Evolutionary conservation across 35 echinoderm and acorn worm species (phyloP), one percentile per base, ranked within the genome.

Genomic region (Strongylocentrotus purpuratus): DNA sequence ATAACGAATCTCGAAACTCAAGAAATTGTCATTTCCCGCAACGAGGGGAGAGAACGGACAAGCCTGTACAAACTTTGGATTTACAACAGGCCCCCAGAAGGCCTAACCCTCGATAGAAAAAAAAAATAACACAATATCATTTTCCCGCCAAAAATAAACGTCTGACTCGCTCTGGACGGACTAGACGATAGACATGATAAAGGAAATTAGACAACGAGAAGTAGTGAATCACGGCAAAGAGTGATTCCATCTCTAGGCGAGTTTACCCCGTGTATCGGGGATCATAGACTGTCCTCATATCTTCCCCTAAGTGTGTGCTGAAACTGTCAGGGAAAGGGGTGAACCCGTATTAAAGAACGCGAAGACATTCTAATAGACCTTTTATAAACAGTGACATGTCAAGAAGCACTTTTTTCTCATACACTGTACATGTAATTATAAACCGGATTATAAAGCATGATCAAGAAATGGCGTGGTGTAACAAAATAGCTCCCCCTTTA

Each of bases 161-260:
- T 78, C 65, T 78, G 65, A 78, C 65, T 78, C 65, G 65, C 25
- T 4, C 20, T 78, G 65, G 65, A 78, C 5, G 20, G 22, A 78
- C 65, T 22, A 78, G 65, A 78, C 65, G 65, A 78, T 22, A 78
- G 65, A 78, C 65, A 78, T 78, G 65, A 78, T 78, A 78, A n/a
- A 78, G 65, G 65, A 78, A 78, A 78, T 78, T 78, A 78, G 65
- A 28, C 20, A 78, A 41, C 65, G n/a, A 78, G 65, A 78, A 78
- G 65, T n/a, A 7, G 65, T 78, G 65, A 78, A 28, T 78, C 65
- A 78, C n/a, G 25, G 65, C 20, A 78, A 78, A 22, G 65, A 78
- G n/a, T 78, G 65, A 78, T 78, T 22, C 65, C 65, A 78, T 78
- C 65, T 78, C 65, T 28, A 78, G 7, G 20, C 65, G 22, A 78